Base-by-base conservation (phyloP, 2,888 invertebrate genomes). In the Chydorus sphaericus region DNA sequence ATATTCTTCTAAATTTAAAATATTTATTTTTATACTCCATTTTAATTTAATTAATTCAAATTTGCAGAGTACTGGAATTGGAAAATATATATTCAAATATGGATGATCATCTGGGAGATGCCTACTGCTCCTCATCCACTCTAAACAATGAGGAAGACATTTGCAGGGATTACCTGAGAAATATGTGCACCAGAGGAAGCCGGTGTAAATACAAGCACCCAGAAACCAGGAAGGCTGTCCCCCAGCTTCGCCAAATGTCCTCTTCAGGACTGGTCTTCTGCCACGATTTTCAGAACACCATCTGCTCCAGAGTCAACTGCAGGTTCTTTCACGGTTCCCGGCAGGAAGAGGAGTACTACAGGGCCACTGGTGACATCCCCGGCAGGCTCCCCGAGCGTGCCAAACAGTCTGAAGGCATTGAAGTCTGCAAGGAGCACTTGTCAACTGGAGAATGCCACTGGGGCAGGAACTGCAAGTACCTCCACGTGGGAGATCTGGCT, bases 301-400 rank as follows among this genome's bases (percentile, higher is more conserved):
- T 80, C 59, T 87, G 86, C 65, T 75, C 77, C n/a, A 75, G 87
- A 63, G 74, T 77, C 4, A 80, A 79, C 58, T 86, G 85, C 65
- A 80, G 80, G 64, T 86, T 85, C 67, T 75, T 85, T 44, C 87
- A 88, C 68, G 85, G 85, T 64, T 76, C 80, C 1, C 74, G 82
- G 18, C 80, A 81, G 64, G 83, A 83, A 62, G 85, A 86, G 66
- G 75, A 76, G 60, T 79, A 81, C 59, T 82, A 80, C 62, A 77
- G 81, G 62, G 74, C 75, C 52, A 82, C 80, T 11, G 85, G 85
- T 1, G 80, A 82, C 65, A 72, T 88, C 65, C 83, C 85, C 6
- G 60, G 59, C 29, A 76, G 77, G 63, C 57, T 60, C 11, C 57
- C 60, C 14, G 63, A 63, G 29, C 52, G 31, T 29, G 54, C 44